A percentile compares a stretch with the other conserved stretches of the same genome.
phyloP scores from a whole-genome alignment of 1,140 invertebrate species.

The Dendroctonus valens region DNA sequence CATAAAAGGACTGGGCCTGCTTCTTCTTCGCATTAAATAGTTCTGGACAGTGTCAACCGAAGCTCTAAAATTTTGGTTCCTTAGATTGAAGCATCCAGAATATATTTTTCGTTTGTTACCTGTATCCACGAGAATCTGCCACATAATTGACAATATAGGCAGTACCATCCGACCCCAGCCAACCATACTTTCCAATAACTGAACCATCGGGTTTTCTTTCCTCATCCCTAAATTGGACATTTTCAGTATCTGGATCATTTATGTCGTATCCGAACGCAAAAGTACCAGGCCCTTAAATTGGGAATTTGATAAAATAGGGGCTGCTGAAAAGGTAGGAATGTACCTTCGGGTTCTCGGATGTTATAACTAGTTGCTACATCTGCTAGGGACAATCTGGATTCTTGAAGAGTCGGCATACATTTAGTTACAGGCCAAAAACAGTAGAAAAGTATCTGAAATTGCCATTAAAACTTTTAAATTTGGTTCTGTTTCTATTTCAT shows the following conservation, averaged over 20 bases:
- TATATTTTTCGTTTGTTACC: slow-evolving; percentile 48
- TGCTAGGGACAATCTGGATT: slow-evolving; percentile 33
- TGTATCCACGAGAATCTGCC: slow-evolving; percentile 64
- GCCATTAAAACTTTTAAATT: no score
- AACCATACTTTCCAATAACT: slow-evolving; percentile 66
- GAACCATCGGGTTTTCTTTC: slow-evolving; percentile 64
- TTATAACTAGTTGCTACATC: slow-evolving; percentile 46
- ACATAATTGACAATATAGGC: slow-evolving; percentile 59
- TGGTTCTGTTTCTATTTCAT: no score
- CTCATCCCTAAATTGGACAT: slow-evolving; percentile 66
- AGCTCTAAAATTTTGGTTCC: no score
- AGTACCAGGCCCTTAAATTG: slow-evolving; percentile 57
- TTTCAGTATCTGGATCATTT: slow-evolving; percentile 59
- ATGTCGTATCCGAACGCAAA: slow-evolving; percentile 70
- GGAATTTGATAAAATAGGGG: not conserved
- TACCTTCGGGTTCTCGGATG: slow-evolving; percentile 42
- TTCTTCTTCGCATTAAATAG: no score
- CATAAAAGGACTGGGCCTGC: no score
- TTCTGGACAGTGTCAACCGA: no score
- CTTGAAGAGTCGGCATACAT: not conserved
- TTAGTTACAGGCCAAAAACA: not conserved
- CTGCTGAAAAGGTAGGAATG: not conserved
- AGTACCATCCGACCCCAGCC: slow-evolving; percentile 61
- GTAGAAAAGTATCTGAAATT: no score
- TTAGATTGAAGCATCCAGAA: no score